Evolutionary conservation across 2,797 vertebrate species (phyloP), one percentile per base, ranked within the genome.

Genomic region (Manis pentadactyla): DNA sequence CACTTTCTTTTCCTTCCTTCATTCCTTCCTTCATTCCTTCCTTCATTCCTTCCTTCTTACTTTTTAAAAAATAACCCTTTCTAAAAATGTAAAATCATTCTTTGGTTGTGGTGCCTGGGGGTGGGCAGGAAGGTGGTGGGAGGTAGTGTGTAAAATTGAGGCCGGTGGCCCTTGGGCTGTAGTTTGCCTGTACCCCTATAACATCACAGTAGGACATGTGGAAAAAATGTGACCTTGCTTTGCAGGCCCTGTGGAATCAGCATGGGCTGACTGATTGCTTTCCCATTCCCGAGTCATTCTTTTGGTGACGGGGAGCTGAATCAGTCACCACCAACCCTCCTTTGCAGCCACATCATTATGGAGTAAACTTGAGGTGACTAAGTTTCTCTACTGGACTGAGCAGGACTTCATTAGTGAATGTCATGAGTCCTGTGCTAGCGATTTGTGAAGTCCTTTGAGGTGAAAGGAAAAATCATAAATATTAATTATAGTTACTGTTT

Each of bases 401-500:
- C 42, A 74, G 63, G 5, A 15, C 66, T 75, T 94, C 59, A 55
- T 91, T 64, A 71, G 95, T 29, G 46, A 88, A 57, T 19, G 6
- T 95, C 91, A 37, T 31, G 88, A 88, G 74, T 91, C 68, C 75
- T 78, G 64, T 63, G 78, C 77, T 83, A 86, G 92, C 53, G 74
- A 78, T 88, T 27, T 79, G 91, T 86, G 74, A 95, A 91, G 93
- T 89, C 88, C 89, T 87, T 71, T 61, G 89, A 94, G 93, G 96
- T 89, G 74, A 95, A 93, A 93, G 64, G 91, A n/a, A 59, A 75
- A 97, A 91, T 96, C 91, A 57, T 96, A 93, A 96, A 96, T 94
- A 93, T 89, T 95, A 97, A 95, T 96, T 96, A 95, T 61, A 96
- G 87, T 92, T 87, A 96, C 87, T 95, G 96, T 97, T 97, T 89